Evolutionary conservation across 1,140 invertebrate species (phyloP), one percentile per base, ranked within the genome.

Genomic region (Palaemon carinicauda): DNA sequence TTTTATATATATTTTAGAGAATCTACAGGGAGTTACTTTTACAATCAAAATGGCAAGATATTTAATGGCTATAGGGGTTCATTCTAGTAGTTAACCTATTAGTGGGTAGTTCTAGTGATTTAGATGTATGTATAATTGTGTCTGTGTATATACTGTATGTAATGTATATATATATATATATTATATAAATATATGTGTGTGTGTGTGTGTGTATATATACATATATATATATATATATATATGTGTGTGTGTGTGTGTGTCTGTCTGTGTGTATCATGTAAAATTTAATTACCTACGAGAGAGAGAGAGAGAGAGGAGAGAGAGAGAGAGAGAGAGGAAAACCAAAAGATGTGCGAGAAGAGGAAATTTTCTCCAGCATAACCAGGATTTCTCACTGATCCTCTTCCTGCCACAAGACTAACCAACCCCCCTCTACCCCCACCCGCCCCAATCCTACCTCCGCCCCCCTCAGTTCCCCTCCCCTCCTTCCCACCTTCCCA

Each of bases 171-270:
- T n/a, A n/a, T n/a, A n/a, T n/a, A n/a, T n/a, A n/a, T n/a, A n/a
- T n/a, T n/a, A n/a, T n/a, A n/a, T n/a, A n/a, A n/a, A n/a, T n/a
- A n/a, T n/a, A n/a, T 80, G 82, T 17, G 69, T 73, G 85, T 88
- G 52, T 86, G 83, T 88, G 75, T 53, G 65, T 53, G 88, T 88
- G 65, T 89, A 31, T 80, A n/a, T 51, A 51, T 80, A 51, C 52
- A 51, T 56, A 27, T 80, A 41, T 51, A 51, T 80, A 51, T 51
- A 52, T 51, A n/a, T 51, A 51, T 80, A 52, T 60, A 52, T 51
- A 52, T 51, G 29, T 29, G 33, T 51, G 78, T 80, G n/a, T n/a
- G n/a, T n/a, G n/a, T 80, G 82, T 17, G 69, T 73, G 85, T 88
- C 27, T 86, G 83, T 88, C 52, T 53, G 65, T 53, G 88, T 88